These are phyloP conservation scores for Caenorhabditis doughertyi DNA, from an alignment of 2,888 invertebrate species.

Conservation along the genomic window DNA sequence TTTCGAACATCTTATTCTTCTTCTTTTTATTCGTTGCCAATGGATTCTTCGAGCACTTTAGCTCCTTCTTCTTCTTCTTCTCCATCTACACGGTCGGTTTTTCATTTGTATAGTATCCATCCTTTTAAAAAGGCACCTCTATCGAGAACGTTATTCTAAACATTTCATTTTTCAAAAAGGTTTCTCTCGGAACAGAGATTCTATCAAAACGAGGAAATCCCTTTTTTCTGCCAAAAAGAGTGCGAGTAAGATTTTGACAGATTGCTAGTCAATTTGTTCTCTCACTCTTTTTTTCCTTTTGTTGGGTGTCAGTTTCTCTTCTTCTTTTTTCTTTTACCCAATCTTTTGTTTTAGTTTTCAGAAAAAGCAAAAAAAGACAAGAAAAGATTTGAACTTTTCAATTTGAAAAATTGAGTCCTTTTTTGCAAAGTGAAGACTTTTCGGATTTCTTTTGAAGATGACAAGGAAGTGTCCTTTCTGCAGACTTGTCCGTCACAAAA, in stretches of 20 bases:
- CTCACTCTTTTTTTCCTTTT: not conserved
- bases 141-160: no score
- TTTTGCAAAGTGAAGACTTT: conserved; percentile 11
- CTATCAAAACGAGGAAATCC: conserved; percentile 17
- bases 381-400: conserved; percentile 26
- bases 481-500: not conserved
- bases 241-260: conserved; percentile 51
- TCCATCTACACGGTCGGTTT: conserved; percentile 50
- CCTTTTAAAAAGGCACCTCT: no score
- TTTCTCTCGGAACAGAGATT: not conserved
- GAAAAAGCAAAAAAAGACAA: conserved; percentile 8
- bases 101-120: not conserved
- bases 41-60: conserved; percentile 38
- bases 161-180: no score
- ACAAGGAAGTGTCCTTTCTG: conserved; percentile 20
- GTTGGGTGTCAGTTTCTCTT: conserved; percentile 11
- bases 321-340: conserved; percentile 20
- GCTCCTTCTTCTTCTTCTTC: conserved; percentile 38
- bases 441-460: not conserved
- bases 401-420: conserved; percentile 48
- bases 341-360: conserved; percentile 4
- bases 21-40: conserved; percentile 36
- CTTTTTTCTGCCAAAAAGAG: not conserved
- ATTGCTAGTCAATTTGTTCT: conserved; percentile 57
- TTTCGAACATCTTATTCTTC: conserved; percentile 25